Conservation (phyloP, 2,113 vertebrate species). For the Pholis gunnellus region DNA sequence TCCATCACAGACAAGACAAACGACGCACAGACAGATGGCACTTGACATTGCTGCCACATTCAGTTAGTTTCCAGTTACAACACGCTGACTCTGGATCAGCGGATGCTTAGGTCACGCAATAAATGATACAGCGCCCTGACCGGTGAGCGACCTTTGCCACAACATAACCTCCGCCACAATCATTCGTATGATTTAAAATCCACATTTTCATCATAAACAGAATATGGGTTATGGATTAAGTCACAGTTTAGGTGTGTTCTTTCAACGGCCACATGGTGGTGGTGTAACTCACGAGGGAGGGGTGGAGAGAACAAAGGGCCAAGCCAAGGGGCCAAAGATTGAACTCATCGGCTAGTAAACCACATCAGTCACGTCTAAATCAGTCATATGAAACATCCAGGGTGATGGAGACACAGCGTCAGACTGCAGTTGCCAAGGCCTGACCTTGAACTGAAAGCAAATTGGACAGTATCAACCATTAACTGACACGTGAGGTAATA, state of each 20-base stretch:
- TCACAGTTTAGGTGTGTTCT: not conserved
- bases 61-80: constrained; percentile 66
- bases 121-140: constrained; percentile 29
- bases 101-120: constrained; percentile 20
- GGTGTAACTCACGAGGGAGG: constrained; percentile 29
- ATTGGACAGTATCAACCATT: constrained; percentile 37
- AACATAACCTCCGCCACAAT: not conserved
- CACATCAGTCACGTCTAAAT: constrained; percentile 31
- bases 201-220: not conserved
- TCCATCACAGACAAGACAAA: constrained; percentile 75
- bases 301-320: not conserved
- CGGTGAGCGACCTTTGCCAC: constrained; percentile 7
- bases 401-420: constrained; percentile 36
- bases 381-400: constrained; percentile 42
- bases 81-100: constrained; percentile 40
- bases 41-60: constrained; percentile 62
- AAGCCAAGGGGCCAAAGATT: not conserved
- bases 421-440: constrained; percentile 41
- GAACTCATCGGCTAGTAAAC: constrained; percentile 10
- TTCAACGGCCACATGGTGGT: constrained; percentile 55
- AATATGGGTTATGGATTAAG: not conserved
- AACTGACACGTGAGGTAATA: constrained; percentile 29
- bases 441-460: constrained; percentile 61
- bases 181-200: not conserved
- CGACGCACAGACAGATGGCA: constrained; percentile 77